Conservation (phyloP, 2,113 vertebrate genomes). For the Loxodonta africana region DNA sequence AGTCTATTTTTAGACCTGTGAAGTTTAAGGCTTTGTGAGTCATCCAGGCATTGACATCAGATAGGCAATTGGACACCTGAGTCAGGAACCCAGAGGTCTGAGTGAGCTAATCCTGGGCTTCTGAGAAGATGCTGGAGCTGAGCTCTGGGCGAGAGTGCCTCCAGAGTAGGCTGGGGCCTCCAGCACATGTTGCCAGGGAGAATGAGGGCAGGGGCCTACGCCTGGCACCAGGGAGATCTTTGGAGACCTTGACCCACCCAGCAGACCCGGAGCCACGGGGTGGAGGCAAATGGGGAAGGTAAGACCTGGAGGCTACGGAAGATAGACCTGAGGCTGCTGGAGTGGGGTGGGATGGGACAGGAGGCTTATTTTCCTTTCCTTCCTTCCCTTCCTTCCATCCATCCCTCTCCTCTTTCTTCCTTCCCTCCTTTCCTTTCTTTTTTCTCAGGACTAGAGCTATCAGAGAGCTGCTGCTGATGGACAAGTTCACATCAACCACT, state of each 20-base stretch:
- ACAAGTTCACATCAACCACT: too few species aligned
- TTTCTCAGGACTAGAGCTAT: not conserved
- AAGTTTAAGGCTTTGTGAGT: not conserved
- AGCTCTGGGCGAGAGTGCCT: too few species aligned
- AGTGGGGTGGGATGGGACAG: not conserved
- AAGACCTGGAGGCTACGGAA: not conserved
- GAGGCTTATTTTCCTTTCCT: not conserved
- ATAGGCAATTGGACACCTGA: fast-evolving
- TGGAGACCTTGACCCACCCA: not conserved
- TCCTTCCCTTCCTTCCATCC: too few species aligned
- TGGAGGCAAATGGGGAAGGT: too few species aligned
- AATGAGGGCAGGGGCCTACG: not conserved
- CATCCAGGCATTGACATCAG: not conserved
- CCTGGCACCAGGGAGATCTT: not conserved
- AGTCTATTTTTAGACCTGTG: fast-evolving
- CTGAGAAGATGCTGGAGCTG: not conserved
- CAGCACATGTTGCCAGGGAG: not conserved
- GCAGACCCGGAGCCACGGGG: not conserved
- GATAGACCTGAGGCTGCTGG: not conserved
- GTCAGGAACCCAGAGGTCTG: fast-evolving
- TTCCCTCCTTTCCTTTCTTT: not conserved
- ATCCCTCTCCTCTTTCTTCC: too few species aligned
- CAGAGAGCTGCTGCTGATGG: too few species aligned
- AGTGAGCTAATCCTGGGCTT: not conserved
- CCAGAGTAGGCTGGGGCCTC: not conserved